Base-by-base conservation (phyloP, 1,140 invertebrate genomes). In the Eueides isabella region DNA sequence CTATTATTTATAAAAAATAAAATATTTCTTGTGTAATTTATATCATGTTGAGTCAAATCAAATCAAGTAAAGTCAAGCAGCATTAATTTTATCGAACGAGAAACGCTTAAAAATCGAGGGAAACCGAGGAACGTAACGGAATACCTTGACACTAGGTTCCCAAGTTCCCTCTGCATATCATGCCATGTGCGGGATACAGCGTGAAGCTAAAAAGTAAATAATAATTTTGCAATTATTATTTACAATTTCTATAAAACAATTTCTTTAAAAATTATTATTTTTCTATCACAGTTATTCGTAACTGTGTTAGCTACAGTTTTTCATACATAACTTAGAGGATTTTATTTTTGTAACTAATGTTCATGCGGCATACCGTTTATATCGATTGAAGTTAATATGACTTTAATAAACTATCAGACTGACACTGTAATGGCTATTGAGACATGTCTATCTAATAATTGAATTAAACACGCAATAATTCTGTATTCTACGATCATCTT, bases 311-410 rank as follows among this genome's bases (percentile, higher is more conserved):
- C n/a, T 48, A 5, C 41, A 48, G 41, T 19, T 19, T 48, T 4
- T 6, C 41, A 48, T 48, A 16, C 2, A 48, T 48, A 48, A 23
- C 63, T 35, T 29, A 1, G 14, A 23, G 12, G 33, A 23, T 23
- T 33, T 35, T 23, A 33, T 33, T 11, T 65, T 65, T 38, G 63
- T 65, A 33, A 65, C 19, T 48, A 19, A 67, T n/a, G 41, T 19
- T 7, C 41, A 48, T 48, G 41, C 16, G n/a, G n/a, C n/a, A n/a
- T 48, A 11, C 41, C 5, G 41, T 9, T 48, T 7, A 9, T 48
- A 48, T 48, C n/a, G 41, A 48, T 48, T n/a, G 7, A 11, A 11
- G 41, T 19, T 19, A 48, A 48, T 48, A 19, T 48, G 41, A 48
- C n/a, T 48, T 48, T 48, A 5, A 19, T 48, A 48, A 23, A 23